These are phyloP conservation scores for Zootoca vivipara DNA, from an alignment of 2,113 vertebrate genomes.

Conservation along the genomic window DNA sequence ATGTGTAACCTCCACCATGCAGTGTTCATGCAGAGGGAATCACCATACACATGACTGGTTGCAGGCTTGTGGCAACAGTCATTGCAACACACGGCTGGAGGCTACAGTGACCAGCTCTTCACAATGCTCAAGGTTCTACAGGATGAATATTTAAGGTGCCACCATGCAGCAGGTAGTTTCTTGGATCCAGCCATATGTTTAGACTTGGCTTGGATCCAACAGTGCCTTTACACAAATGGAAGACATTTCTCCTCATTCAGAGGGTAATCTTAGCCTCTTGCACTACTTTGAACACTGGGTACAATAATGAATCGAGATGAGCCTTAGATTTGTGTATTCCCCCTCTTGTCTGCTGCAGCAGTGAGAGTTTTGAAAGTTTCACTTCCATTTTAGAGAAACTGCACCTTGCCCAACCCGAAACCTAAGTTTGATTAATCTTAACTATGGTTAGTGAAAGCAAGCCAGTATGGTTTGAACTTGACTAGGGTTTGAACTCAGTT, in stretches of 20 bases:
- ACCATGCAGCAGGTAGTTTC: background rate
- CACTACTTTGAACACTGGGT: background rate
- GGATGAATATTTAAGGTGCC: background rate
- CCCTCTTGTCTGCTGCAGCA: background rate
- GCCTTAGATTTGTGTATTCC: background rate
- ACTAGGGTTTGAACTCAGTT: background rate
- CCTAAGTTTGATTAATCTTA: background rate
- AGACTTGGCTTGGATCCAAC: background rate
- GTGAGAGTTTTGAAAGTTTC: background rate
- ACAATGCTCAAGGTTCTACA: background rate
- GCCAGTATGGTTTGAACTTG: background rate
- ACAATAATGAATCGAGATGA: background rate
- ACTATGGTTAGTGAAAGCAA: background rate
- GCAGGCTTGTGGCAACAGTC: slow-evolving; percentile 3
- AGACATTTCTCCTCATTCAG: background rate
- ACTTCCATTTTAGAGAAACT: background rate
- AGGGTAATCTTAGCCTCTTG: background rate
- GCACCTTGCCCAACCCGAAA: background rate
- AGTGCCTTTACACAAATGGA: background rate
- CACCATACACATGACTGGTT: background rate
- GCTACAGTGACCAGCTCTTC: background rate
- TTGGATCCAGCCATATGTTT: background rate
- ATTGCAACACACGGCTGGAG: background rate
- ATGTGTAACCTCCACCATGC: background rate
- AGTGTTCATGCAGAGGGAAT: background rate